Base-by-base conservation (phyloP, 37 sponge, comb jelly and placozoan species). In the Chondrilla cf. caribensis region DNA sequence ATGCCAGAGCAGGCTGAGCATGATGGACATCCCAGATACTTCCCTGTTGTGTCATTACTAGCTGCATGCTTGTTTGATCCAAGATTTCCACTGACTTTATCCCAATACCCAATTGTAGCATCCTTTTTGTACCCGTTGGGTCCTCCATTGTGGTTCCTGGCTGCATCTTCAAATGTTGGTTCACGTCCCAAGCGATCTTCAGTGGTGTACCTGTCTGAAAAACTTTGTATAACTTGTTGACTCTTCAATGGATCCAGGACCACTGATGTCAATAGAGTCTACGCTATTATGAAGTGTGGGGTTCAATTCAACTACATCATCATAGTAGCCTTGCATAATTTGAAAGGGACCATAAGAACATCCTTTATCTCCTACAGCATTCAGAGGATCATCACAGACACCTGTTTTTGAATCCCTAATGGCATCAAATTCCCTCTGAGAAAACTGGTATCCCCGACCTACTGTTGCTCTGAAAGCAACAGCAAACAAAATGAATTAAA, bases 271-370 rank as follows among this genome's bases (percentile, higher is more conserved):
- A 9, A 42, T 51, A 54, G 62, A 85, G 24, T 36, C 24, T 5
- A 15, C 7, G 22, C 76, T 58, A n/a, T 8, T 24, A 4, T 35
- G 18, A 26, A 85, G 79, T 33, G 70, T 28, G 3, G 85, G 79
- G 39, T 78, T 64, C 26, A 18, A n/a, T 51, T 62, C 29, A 21
- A 78, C 71, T 3, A 79, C 85, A 85, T 85, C 85, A 7, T 64
- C 55, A 78, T 85, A 78, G 41, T 85, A 85, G 58, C 24, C 51
- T 64, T 51, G 26, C 58, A 54, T 62, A n/a, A n/a, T n/a, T 78
- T 85, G 85, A 31, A 54, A 67, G 7, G 85, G 85, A 35, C 85
- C 85, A 7, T 41, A 17, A n/a, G 85, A 75, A 79, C 85, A n/a
- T n/a, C n/a, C n/a, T n/a, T n/a, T n/a, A n/a, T 72, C 75, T 51